Evolutionary conservation across 2,113 vertebrate genomes (phyloP).

Genomic region (Myodes glareolus): DNA sequence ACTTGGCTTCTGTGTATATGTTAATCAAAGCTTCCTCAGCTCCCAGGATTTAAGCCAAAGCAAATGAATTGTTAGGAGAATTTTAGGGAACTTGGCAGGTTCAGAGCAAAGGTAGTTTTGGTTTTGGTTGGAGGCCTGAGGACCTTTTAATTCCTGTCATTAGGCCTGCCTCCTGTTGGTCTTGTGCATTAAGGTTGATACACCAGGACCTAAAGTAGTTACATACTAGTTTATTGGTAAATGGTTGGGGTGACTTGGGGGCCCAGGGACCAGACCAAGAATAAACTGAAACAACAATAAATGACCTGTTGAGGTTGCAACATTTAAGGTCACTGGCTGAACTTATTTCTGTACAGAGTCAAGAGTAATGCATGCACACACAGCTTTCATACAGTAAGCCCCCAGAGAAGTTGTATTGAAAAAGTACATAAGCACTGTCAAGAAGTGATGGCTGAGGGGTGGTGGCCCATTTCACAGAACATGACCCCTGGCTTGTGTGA

Average conservation of each 20-base stretch:
- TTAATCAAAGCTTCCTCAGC: not conserved
- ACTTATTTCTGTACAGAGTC: not conserved
- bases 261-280: not conserved
- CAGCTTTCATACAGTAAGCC: not conserved
- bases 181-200: not conserved
- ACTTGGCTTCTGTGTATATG: not conserved
- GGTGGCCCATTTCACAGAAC: not conserved
- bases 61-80: not conserved
- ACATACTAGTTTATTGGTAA: not conserved
- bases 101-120: not conserved
- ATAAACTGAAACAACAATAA: not conserved
- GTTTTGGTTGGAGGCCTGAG: not conserved
- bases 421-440: not conserved
- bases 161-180: not conserved
- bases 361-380: not conserved
- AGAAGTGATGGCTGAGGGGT: not conserved
- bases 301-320: not conserved
- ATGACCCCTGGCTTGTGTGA: not conserved
- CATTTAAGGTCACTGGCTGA: not conserved
- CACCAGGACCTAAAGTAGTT: not conserved
- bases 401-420: not conserved
- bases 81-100: not conserved
- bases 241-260: not conserved
- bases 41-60: not conserved
- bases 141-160: not conserved